phyloP scores from a whole-genome alignment of 1,140 invertebrate genomes.

The Caenorhabditis remanei region DNA sequence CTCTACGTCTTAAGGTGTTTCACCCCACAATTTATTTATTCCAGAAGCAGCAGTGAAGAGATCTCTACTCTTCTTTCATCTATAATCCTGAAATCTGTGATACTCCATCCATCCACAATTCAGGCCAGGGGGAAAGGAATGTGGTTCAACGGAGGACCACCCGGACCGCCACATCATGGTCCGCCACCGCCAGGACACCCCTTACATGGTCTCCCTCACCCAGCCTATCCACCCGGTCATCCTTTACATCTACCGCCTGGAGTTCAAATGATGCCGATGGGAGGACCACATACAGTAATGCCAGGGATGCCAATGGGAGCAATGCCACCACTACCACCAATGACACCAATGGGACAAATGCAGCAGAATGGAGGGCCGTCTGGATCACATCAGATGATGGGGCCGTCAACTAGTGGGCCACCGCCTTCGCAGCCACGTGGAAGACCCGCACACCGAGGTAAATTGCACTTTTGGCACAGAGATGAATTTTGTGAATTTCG shows the following conservation, averaged over 20 bases:
- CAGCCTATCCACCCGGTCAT: constrained; percentile 20
- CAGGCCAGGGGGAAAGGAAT: background rate
- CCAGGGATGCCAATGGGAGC: constrained; percentile 19
- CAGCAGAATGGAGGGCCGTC: background rate
- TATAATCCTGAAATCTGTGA: background rate
- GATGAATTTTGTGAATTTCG: background rate
- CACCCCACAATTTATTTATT: too few species aligned
- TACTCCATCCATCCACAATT: background rate
- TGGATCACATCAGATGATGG: background rate
- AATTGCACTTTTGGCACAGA: background rate
- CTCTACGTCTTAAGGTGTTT: too few species aligned
- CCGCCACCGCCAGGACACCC: background rate
- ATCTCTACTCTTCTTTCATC: too few species aligned
- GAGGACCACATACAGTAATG: constrained; percentile 26
- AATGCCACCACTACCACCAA: constrained; percentile 10
- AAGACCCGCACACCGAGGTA: background rate
- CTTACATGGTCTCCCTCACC: background rate
- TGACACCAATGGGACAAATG: constrained; percentile 9
- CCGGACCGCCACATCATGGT: background rate
- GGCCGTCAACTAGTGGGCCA: background rate
- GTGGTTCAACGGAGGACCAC: constrained; percentile 37
- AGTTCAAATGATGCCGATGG: constrained; percentile 34
- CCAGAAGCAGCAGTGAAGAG: too few species aligned
- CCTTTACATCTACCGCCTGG: background rate
- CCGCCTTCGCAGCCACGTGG: background rate